Conservation (phyloP, 2,113 vertebrate species). For the Haemorhous mexicanus region DNA sequence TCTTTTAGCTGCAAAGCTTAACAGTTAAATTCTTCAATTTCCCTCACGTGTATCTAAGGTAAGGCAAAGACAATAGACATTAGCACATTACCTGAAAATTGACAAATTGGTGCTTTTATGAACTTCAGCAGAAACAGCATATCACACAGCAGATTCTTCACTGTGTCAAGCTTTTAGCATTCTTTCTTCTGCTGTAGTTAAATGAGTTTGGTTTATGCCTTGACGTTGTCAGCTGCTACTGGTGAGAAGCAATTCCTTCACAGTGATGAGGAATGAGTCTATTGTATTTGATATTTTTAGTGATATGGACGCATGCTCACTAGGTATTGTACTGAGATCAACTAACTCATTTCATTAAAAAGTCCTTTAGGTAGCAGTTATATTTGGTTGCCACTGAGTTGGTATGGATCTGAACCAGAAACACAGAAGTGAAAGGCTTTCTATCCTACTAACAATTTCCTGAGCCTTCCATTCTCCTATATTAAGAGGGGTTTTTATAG, state of each 20-base stretch:
- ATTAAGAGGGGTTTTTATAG: conserved; percentile 50
- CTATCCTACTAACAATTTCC: conserved; percentile 55
- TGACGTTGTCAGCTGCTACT: not conserved
- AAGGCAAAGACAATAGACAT: not conserved
- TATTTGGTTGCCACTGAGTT: conserved; percentile 16
- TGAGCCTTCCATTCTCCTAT: conserved; percentile 44
- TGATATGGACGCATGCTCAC: not conserved
- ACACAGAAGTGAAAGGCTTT: conserved; percentile 40
- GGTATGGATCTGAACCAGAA: conserved; percentile 51
- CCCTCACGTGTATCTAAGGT: not conserved
- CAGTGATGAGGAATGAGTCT: not conserved
- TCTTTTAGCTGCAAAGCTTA: not conserved
- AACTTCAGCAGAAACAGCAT: not conserved
- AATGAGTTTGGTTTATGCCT: conserved; percentile 3
- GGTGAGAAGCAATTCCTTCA: not conserved
- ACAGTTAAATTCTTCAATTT: not conserved
- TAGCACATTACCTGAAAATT: not conserved
- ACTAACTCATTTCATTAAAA: conserved; percentile 20
- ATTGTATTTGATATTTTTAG: not conserved
- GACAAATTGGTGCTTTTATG: not conserved
- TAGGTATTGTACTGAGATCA: not conserved
- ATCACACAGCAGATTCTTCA: not conserved
- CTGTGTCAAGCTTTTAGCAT: not conserved
- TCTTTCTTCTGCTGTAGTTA: not conserved
- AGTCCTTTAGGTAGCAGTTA: conserved; percentile 16